Evolutionary conservation across 2,797 vertebrate species (phyloP), one percentile per base, ranked within the genome.

Genomic region (Sternotherus odoratus): DNA sequence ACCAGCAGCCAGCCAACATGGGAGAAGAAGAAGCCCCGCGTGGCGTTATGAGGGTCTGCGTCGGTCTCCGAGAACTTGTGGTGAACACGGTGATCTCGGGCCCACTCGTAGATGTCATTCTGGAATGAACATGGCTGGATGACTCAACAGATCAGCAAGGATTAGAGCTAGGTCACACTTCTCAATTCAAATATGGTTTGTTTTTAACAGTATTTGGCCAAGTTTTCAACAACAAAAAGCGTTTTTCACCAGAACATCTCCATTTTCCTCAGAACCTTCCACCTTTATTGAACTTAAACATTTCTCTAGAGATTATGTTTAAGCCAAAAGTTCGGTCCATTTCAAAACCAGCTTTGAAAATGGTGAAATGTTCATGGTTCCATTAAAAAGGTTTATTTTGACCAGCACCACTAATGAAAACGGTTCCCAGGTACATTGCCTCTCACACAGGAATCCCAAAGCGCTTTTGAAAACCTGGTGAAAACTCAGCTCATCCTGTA

Each of bases 1-100:
- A 99, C 98, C 54, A 99, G 97, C 85, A 99, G 98, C 99, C 99
- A 99, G 83, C 99, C 99, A 1, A 99, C 98, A 53, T 99, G 99
- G 77, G 99, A 94, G 63, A 99, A 99, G 98, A 99, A 99, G 95
- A 99, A 99, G 50, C 99, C 99, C 1, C 99, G 97, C 2, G 57
- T 92, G 43, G 99, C 99, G 0, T 99, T 99, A 97, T 99, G 99
- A 11, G 99, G 99, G 94, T 99, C 99, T 0, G 99, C 99, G 0
- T 99, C 98, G 0, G 99, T 99, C 97, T 99, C 99, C 0, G 99
- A 99, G 94, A 98, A 99, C 91, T 99, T 99, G 97, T 99, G 99
- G 95, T 99, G 99, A 80, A 98, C 98, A 11, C 99, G 98, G 97
- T 99, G 99, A 92, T 99, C 99, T 78, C 99, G 98, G 48, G 98